phyloP scores from a whole-genome alignment of 2,888 invertebrate species.

The Atethmia centrago region DNA sequence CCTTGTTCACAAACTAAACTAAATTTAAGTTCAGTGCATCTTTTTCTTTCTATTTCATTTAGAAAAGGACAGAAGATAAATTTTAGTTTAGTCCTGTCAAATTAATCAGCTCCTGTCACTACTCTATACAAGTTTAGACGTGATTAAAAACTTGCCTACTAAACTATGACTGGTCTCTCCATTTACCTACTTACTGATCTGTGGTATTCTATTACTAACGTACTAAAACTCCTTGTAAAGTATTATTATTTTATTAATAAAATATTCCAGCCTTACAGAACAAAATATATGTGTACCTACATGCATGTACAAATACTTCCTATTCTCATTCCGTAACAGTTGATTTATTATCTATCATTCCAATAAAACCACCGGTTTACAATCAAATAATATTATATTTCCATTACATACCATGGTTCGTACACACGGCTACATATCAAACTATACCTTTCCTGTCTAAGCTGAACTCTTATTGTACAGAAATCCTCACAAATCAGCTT shows the following conservation, averaged over 20 bases:
- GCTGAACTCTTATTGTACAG: no score
- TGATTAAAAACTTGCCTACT: no score
- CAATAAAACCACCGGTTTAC: slow-evolving; percentile 54
- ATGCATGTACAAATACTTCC: background rate
- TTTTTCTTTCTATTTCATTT: no score
- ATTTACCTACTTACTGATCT: background rate
- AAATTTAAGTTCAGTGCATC: no score
- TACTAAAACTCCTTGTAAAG: background rate
- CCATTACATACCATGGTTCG: background rate
- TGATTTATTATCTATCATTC: slow-evolving; percentile 54
- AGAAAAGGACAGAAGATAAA: no score
- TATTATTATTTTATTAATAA: slow-evolving; percentile 15
- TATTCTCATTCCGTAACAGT: slow-evolving; percentile 47
- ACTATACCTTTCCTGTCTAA: no score
- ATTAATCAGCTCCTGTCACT: no score
- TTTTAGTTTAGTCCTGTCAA: no score
- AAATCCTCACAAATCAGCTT: no score
- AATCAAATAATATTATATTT: background rate
- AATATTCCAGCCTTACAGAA: background rate
- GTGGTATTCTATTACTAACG: slow-evolving; percentile 3
- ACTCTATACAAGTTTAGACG: no score
- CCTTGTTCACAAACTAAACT: no score
- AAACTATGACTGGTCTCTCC: background rate
- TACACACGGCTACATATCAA: no score
- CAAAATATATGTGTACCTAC: background rate